Evolutionary conservation across 2,113 vertebrate species (phyloP).

Genomic region (Psilopogon haemacephalus): DNA sequence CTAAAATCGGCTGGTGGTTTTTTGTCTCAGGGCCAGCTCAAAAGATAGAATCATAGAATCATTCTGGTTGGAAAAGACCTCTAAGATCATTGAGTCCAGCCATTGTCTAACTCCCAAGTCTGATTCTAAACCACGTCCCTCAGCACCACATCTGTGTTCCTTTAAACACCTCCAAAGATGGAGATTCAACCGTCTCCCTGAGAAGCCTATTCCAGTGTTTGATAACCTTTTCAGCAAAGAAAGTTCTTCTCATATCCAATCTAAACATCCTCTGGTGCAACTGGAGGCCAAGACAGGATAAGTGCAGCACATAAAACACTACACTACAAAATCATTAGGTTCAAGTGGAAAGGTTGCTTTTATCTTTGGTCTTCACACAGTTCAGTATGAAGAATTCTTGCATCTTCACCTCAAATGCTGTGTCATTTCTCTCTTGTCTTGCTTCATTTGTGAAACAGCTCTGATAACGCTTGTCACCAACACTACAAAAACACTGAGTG

Average conservation of each 20-base stretch:
- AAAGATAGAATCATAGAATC: no score
- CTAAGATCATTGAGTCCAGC: no score
- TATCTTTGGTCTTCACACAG: background rate
- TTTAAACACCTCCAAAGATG: no score
- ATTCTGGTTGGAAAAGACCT: no score
- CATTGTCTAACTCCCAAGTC: no score
- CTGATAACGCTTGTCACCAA: background rate
- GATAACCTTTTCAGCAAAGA: no score
- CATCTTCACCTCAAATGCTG: slow-evolving; percentile 16
- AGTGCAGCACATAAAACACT: background rate
- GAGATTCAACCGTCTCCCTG: no score
- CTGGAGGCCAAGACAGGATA: background rate
- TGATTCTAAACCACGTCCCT: no score
- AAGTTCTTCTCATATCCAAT: no score
- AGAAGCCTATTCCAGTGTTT: no score
- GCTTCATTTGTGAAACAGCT: slow-evolving; percentile 12
- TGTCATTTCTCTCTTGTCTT: background rate
- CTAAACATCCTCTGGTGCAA: no score
- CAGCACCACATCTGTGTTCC: no score
- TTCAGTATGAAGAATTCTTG: background rate
- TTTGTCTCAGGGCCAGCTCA: background rate
- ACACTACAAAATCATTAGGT: background rate
- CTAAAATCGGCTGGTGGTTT: background rate
- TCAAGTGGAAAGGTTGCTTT: background rate
- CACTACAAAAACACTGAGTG: background rate